Base-by-base conservation (phyloP, 1,140 invertebrate species). In the Aphaenogaster rudis region DNA sequence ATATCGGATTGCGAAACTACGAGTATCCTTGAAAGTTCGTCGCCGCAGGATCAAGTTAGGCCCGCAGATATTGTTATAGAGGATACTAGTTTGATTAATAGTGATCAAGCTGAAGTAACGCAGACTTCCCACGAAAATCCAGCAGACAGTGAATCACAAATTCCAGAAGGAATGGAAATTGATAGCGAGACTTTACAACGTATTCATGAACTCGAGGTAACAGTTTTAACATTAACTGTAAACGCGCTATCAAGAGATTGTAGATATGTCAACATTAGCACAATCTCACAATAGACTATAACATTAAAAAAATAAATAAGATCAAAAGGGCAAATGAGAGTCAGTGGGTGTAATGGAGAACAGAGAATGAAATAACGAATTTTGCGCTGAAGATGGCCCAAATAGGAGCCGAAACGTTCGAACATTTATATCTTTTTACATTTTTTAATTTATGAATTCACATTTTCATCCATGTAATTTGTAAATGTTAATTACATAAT, bases 131-230 rank as follows among this genome's bases (percentile, higher is more conserved):
- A 91, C n/a, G 92, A 93, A 15, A 87, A 85, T 79, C 79, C 86
- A 8, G 81, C 91, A 6, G 95, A 94, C 45, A 81, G 91, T 1
- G 94, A 94, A 52, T 89, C 93, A 1, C 94, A 95, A 64, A 94
- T 95, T 78, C 93, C 95, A 1, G 94, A 95, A 86, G 94, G 93
- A 72, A 95, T 95, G 93, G 95, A 95, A 71, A 95, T 95, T 45
- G 94, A 95, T 54, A 95, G 93, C 48, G 95, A 95, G 82, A 95
- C 94, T 0, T 89, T 95, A 17, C 94, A 95, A 77, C 94, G 94
- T 64, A 95, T 95, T 84, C 95, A 95, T 54, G 95, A 95, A 78
- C 90, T 95, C 57, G 95, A 95, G 91, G 94, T 94, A 39, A 82
- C 6, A 48, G 17, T 81, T 48, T 66, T 39, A 52, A 57, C 17